phyloP scores from a whole-genome alignment of 2,888 invertebrate species.

The Bhutanitis thaidina region DNA sequence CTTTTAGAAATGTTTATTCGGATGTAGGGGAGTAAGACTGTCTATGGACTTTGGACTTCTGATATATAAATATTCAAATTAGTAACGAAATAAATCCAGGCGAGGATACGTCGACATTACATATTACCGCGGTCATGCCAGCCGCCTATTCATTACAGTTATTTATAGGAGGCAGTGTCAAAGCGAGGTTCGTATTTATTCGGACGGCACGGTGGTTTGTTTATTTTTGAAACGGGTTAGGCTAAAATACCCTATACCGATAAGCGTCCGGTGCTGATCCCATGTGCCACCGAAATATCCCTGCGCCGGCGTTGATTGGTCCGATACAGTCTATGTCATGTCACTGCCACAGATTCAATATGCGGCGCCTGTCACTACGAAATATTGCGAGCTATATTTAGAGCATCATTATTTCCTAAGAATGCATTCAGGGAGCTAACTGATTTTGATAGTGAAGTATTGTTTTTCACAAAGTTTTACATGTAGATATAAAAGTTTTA shows the following conservation, averaged over 20 bases:
- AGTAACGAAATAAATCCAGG: slow-evolving; percentile 66
- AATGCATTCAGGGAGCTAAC: slow-evolving; percentile 49
- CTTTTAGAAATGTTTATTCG: slow-evolving; percentile 34
- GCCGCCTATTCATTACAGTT: slow-evolving; percentile 75
- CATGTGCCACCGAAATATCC: slow-evolving; percentile 52
- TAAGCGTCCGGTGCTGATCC: slow-evolving; percentile 59
- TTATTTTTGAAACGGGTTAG: slow-evolving; percentile 72
- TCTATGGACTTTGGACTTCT: slow-evolving; percentile 51
- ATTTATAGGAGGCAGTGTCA: slow-evolving; percentile 76
- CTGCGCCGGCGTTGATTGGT: slow-evolving; percentile 44
- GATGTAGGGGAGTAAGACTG: slow-evolving; percentile 41
- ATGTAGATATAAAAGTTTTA: too few species aligned
- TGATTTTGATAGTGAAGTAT: too few species aligned
- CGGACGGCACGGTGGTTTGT: slow-evolving; percentile 65
- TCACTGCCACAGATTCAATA: slow-evolving; percentile 54
- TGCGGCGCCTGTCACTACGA: slow-evolving; percentile 52
- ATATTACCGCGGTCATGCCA: slow-evolving; percentile 66
- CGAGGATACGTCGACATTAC: slow-evolving; percentile 70
- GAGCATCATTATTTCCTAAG: slow-evolving; percentile 51
- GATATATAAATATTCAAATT: slow-evolving; percentile 71
- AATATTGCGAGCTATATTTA: slow-evolving; percentile 62
- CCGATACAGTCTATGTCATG: slow-evolving; percentile 46
- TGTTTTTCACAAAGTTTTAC: too few species aligned
- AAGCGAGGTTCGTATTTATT: slow-evolving; percentile 71
- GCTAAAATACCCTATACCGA: slow-evolving; percentile 64